Percentiles rank a stretch among this genome's conserved stretches.
These are phyloP conservation scores for Lycocorax pyrrhopterus DNA, from an alignment of 2,113 vertebrate species.

Conservation along the genomic window DNA sequence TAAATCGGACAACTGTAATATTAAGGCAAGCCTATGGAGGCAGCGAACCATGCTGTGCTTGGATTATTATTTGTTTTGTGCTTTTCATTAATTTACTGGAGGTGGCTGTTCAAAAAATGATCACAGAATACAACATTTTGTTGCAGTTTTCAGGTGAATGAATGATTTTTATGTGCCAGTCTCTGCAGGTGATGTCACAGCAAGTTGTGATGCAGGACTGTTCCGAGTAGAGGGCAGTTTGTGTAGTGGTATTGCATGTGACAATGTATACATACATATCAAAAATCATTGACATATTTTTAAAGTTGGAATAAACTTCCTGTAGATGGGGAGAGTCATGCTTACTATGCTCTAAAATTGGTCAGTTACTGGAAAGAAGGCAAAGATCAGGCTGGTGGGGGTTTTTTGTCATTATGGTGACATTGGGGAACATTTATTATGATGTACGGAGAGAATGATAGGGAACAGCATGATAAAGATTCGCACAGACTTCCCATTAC, in stretches of 20 bases:
- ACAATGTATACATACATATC: fast-evolving
- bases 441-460: neutral
- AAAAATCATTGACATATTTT: neutral
- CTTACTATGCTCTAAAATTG: neutral
- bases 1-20: neutral
- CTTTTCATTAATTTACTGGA: neutral
- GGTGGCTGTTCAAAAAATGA: neutral
- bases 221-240: neutral
- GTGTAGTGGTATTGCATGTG: neutral
- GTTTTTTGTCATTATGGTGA: neutral
- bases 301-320: neutral
- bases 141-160: neutral
- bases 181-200: neutral
- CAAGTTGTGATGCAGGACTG: neutral
- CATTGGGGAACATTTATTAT: neutral
- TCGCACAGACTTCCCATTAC: neutral
- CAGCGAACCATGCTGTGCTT: neutral
- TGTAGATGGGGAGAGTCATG: neutral
- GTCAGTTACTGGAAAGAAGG: neutral
- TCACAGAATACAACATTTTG: no score
- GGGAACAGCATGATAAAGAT: neutral
- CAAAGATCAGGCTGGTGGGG: neutral
- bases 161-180: neutral
- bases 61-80: neutral
- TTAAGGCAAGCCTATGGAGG: neutral